Conservation (phyloP, 1,140 invertebrate genomes). For the Paralvinella palmiformis region DNA sequence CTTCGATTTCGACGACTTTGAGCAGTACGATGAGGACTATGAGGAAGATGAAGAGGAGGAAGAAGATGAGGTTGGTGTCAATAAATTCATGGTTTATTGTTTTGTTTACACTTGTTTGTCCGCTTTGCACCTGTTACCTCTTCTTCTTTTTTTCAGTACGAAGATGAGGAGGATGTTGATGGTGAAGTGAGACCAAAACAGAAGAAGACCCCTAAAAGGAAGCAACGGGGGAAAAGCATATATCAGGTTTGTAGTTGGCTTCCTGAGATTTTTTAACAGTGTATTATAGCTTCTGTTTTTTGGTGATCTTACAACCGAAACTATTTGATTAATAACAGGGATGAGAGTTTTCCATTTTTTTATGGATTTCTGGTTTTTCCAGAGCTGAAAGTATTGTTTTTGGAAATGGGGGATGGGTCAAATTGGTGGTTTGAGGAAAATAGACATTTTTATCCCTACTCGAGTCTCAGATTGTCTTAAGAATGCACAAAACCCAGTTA, state of each 20-base stretch:
- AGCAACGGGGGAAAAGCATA: slow-evolving; percentile 76
- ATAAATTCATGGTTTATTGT: not conserved
- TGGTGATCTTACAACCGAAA: too few relatives aligned
- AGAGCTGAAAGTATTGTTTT: too few relatives aligned
- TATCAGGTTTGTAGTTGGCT: slow-evolving; percentile 42
- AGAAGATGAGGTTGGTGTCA: too few relatives aligned
- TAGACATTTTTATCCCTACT: too few relatives aligned
- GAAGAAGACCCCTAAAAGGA: slow-evolving; percentile 71
- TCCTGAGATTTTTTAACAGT: not conserved
- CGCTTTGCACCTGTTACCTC: not conserved
- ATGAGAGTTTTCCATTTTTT: too few relatives aligned
- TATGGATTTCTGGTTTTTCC: too few relatives aligned
- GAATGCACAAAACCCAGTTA: too few relatives aligned
- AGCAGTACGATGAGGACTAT: slow-evolving; percentile 78
- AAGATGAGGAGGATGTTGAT: slow-evolving; percentile 51
- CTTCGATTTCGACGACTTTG: slow-evolving; percentile 95
- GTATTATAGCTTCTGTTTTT: not conserved
- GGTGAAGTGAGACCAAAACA: slow-evolving; percentile 54
- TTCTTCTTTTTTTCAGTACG: slow-evolving; percentile 34
- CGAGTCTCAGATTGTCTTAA: too few relatives aligned
- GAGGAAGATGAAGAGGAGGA: slow-evolving; percentile 64
- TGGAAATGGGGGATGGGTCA: too few relatives aligned
- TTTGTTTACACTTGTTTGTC: not conserved
- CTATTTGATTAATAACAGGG: too few relatives aligned
- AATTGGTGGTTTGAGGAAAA: too few relatives aligned